These are phyloP conservation scores for Rambutsinella grinnellia DNA, from an alignment of 2,888 invertebrate genomes.

Conservation along the genomic window DNA sequence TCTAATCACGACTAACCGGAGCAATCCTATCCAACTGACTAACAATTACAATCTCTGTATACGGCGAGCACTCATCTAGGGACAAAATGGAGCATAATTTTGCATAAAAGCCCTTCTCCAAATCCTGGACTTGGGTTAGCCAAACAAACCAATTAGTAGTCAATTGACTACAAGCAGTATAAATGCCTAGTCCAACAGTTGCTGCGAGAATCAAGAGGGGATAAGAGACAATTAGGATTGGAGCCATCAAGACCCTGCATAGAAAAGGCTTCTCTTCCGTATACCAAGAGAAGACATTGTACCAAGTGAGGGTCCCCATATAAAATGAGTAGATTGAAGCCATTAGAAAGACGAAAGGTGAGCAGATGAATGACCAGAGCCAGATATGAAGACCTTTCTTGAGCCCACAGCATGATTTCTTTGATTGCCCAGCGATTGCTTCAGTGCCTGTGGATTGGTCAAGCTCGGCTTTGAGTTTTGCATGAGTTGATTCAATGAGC, in stretches of 20 bases:
- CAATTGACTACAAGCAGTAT: constrained; percentile 78
- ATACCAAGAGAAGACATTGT: constrained; percentile 79
- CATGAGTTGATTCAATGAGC: constrained; percentile 75
- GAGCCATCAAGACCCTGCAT: constrained; percentile 77
- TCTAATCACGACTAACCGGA: not conserved
- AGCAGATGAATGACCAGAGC: constrained; percentile 76
- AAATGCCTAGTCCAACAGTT: constrained; percentile 77
- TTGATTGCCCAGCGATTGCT: constrained; percentile 69
- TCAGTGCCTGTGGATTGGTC: constrained; percentile 44
- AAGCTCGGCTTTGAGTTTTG: constrained; percentile 55
- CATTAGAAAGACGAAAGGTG: constrained; percentile 77
- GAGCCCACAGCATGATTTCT: constrained; percentile 71
- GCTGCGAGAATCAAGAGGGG: constrained; percentile 79
- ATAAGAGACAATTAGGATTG: constrained; percentile 78
- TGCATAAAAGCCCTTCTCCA: constrained; percentile 84
- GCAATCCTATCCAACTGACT: constrained; percentile 36
- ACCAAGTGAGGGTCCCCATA: constrained; percentile 82
- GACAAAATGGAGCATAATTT: constrained; percentile 79
- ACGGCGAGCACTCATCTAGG: constrained; percentile 81
- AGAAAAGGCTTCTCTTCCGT: constrained; percentile 77
- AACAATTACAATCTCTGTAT: constrained; percentile 76
- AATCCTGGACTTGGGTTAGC: constrained; percentile 80
- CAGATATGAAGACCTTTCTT: constrained; percentile 78
- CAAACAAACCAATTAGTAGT: constrained; percentile 79
- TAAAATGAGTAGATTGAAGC: constrained; percentile 80